Evolutionary conservation across 2,888 invertebrate genomes (phyloP).

Genomic region (Dryocosmus kuriphilus): DNA sequence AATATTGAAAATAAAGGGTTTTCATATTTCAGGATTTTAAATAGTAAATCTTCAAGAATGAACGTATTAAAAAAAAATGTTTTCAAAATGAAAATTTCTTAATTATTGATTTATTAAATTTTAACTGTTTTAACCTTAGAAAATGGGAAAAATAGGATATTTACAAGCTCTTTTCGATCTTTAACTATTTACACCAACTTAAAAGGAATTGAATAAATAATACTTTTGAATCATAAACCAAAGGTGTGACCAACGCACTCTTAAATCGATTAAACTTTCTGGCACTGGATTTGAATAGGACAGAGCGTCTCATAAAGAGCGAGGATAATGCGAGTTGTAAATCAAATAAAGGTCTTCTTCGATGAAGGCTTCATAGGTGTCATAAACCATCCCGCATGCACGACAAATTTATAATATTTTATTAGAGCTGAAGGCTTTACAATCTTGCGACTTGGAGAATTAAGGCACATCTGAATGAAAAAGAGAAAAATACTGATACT

Average conservation of each 20-base stretch:
- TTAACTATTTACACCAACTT: not conserved
- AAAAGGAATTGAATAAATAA: not conserved
- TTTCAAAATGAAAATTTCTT: no score
- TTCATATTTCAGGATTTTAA: no score
- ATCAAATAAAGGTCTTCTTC: slow-evolving; percentile 53
- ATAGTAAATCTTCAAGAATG: no score
- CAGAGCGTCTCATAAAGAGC: slow-evolving; percentile 26
- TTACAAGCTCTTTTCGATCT: not conserved
- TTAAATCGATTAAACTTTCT: not conserved
- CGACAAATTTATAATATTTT: slow-evolving; percentile 76
- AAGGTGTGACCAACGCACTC: not conserved
- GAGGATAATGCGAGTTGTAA: slow-evolving; percentile 44
- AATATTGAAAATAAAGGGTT: no score
- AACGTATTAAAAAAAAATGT: no score
- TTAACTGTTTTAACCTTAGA: no score
- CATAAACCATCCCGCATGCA: slow-evolving; percentile 72
- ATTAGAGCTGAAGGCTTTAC: slow-evolving; percentile 61
- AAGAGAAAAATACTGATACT: slow-evolving; percentile 57
- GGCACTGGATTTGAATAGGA: slow-evolving; percentile 19
- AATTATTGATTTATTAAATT: no score
- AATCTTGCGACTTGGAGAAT: slow-evolving; percentile 47
- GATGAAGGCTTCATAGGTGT: slow-evolving; percentile 66
- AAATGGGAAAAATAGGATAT: no score
- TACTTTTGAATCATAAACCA: not conserved
- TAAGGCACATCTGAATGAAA: slow-evolving; percentile 11